These are phyloP conservation scores for Zophobas atratus DNA, from an alignment of 1,140 invertebrate genomes.

Conservation along the genomic window DNA sequence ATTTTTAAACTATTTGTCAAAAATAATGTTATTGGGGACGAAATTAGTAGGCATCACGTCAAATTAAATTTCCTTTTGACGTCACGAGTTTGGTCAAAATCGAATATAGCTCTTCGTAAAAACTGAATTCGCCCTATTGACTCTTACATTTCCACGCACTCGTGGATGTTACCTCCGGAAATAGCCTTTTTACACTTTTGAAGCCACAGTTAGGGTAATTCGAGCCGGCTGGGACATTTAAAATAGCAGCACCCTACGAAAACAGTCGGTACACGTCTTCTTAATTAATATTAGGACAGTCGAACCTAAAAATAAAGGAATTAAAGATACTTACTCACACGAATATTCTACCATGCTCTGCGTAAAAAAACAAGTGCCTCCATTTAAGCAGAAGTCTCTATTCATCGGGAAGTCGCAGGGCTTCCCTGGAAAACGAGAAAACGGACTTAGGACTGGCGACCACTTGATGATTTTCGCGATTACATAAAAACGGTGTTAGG, in stretches of 20 bases:
- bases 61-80: no score
- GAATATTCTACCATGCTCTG: slow-evolving; percentile 49
- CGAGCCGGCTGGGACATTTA: not conserved
- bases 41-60: no score
- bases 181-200: no score
- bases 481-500: slow-evolving; percentile 25
- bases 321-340: slow-evolving; percentile 59
- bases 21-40: no score
- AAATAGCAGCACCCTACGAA: not conserved
- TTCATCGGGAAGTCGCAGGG: slow-evolving; percentile 48
- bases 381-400: slow-evolving; percentile 55
- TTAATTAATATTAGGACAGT: not conserved
- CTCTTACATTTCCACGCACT: no score
- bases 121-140: no score
- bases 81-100: no score
- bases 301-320: not conserved
- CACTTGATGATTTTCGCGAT: slow-evolving; percentile 7
- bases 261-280: no score
- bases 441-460: not conserved
- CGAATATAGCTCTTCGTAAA: no score
- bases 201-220: no score
- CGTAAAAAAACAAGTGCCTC: slow-evolving; percentile 55
- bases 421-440: slow-evolving; percentile 53
- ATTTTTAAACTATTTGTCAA: no score
- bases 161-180: no score